A percentile compares a stretch with the other conserved stretches of the same genome.
phyloP scores from a whole-genome alignment of 1,140 invertebrate genomes.

The Drosophila ironensis region DNA sequence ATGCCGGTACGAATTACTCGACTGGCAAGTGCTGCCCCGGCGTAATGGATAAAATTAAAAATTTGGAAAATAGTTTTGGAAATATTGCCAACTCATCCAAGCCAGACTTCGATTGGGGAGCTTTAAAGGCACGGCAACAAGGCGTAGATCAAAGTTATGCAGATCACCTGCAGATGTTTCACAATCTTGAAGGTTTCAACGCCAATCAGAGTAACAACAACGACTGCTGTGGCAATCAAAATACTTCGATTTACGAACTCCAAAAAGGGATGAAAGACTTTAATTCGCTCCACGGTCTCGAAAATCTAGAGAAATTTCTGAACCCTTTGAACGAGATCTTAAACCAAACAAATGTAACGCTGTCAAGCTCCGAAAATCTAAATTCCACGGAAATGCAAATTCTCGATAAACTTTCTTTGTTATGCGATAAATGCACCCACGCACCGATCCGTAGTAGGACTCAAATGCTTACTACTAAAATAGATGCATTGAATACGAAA shows the following conservation, averaged over 20 bases:
- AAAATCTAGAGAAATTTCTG: not conserved
- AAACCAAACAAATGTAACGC: not conserved
- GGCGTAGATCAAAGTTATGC: not conserved
- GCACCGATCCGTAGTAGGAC: not conserved
- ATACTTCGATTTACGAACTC: not conserved
- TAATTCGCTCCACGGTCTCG: not conserved
- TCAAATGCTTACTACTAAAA: not conserved
- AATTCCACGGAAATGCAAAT: not conserved
- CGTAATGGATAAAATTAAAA: not conserved
- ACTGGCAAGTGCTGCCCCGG: conserved; percentile 22
- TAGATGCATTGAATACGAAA: not conserved
- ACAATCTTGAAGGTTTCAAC: not conserved
- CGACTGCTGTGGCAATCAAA: not conserved
- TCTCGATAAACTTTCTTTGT: not conserved
- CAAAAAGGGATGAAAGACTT: not conserved
- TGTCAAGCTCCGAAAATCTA: not conserved
- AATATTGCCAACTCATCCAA: not conserved
- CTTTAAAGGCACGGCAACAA: not conserved
- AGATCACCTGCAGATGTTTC: not conserved
- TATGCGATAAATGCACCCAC: not conserved
- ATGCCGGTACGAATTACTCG: not conserved
- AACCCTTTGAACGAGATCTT: not conserved
- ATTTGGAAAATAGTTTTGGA: not conserved
- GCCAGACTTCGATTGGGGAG: not conserved
- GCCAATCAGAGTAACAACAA: not conserved